phyloP scores from a whole-genome alignment of 1,140 invertebrate species.

The Yoshiicerus persimilis region DNA sequence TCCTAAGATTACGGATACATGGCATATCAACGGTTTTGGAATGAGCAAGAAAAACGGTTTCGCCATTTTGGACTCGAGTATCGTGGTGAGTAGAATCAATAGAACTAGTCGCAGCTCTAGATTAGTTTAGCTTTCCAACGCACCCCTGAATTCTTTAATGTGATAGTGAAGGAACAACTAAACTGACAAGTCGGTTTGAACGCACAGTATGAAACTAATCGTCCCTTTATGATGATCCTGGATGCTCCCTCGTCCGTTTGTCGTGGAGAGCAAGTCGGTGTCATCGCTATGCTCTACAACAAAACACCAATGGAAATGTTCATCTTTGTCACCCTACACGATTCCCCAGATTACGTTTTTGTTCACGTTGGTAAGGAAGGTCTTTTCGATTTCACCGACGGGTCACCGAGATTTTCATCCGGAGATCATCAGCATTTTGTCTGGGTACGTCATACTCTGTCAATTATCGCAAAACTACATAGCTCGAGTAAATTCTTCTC shows the following conservation, averaged over 20 bases:
- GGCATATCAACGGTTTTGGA: conserved; percentile 57
- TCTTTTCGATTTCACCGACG: conserved; percentile 59
- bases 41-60: conserved; percentile 57
- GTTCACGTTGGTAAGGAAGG: conserved; percentile 62
- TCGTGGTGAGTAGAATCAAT: conserved; percentile 51
- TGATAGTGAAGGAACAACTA: background rate
- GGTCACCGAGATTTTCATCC: conserved; percentile 49
- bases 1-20: conserved; percentile 55
- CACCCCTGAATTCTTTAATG: background rate
- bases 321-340: conserved; percentile 52
- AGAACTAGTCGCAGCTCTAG: background rate
- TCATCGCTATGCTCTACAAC: conserved; percentile 62
- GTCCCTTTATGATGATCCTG: conserved; percentile 62
- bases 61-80: conserved; percentile 52
- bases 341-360: conserved; percentile 59
- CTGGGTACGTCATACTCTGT: conserved; percentile 56
- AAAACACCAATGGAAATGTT: conserved; percentile 55
- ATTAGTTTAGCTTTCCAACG: background rate
- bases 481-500: background rate
- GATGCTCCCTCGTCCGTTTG: conserved; percentile 58
- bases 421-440: conserved; percentile 59
- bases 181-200: conserved; percentile 17
- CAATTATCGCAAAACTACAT: too few species aligned
- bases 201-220: conserved; percentile 56
- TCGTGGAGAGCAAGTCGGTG: conserved; percentile 63